Conservation (phyloP, 2,113 vertebrate species). For the Scartelaos histophorus region DNA sequence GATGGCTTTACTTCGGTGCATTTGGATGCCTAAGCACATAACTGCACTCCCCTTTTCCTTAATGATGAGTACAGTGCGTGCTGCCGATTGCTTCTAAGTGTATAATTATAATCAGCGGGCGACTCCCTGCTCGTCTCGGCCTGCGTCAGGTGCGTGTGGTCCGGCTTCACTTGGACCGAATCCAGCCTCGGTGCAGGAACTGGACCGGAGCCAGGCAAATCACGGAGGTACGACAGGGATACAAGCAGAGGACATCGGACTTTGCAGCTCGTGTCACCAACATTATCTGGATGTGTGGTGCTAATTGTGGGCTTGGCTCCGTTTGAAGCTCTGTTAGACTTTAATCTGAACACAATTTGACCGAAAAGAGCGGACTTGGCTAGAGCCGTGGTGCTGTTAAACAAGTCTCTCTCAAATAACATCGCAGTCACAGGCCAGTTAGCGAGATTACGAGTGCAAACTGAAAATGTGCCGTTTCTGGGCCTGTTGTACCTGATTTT, state of each 20-base stretch:
- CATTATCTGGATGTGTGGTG: too few relatives aligned
- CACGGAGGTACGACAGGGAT: constrained; percentile 24
- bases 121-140: constrained; percentile 11
- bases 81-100: constrained; percentile 4
- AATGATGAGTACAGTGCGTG: constrained; percentile 7
- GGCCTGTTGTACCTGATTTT: too few relatives aligned
- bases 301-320: too few relatives aligned
- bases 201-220: constrained; percentile 40
- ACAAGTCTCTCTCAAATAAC: too few relatives aligned
- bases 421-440: too few relatives aligned
- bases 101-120: constrained; percentile 33
- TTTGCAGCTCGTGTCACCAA: too few relatives aligned
- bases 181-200: constrained; percentile 36
- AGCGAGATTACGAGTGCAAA: too few relatives aligned
- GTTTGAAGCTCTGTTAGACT: too few relatives aligned
- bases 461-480: too few relatives aligned
- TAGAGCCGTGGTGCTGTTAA: too few relatives aligned
- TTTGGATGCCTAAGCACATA: not conserved
- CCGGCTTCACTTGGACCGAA: constrained; percentile 28
- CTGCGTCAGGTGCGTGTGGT: constrained; percentile 30
- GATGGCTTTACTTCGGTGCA: not conserved
- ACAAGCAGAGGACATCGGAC: constrained; percentile 15
- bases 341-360: too few relatives aligned
- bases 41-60: constrained; percentile 8
- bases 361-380: too few relatives aligned